Evolutionary conservation across 2,113 vertebrate species (phyloP).

Genomic region (Motacilla alba): DNA sequence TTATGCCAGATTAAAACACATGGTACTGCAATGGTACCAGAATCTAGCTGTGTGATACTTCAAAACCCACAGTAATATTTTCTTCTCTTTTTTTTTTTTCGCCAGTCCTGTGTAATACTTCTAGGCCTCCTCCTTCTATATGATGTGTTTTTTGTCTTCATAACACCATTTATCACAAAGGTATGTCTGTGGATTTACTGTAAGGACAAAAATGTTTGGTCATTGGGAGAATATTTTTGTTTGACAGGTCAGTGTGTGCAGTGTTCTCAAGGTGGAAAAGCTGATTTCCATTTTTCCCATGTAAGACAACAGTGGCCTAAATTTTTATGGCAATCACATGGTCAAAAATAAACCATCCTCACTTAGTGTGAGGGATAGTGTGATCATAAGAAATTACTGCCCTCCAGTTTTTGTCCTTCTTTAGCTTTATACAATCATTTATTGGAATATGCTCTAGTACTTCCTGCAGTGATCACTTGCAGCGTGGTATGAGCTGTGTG

Average conservation of each 20-base stretch:
- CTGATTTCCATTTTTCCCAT: background rate
- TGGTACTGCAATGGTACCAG: background rate
- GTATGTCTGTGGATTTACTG: constrained; percentile 68
- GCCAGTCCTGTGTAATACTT: constrained; percentile 92
- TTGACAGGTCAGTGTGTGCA: background rate
- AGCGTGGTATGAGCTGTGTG: background rate
- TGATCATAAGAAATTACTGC: background rate
- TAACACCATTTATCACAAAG: constrained; percentile 95
- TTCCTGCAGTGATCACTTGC: background rate
- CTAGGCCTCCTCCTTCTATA: constrained; percentile 92
- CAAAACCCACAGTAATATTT: background rate
- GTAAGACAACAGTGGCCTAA: background rate
- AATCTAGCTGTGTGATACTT: background rate
- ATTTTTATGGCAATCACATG: background rate
- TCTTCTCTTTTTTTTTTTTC: background rate
- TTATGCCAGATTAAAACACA: background rate
- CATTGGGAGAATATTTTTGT: background rate
- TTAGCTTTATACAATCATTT: background rate
- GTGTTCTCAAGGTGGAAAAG: background rate
- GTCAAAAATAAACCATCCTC: background rate
- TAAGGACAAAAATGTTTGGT: background rate
- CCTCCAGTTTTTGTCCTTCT: background rate
- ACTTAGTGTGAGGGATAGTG: background rate
- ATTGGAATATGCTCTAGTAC: background rate
- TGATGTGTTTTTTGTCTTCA: constrained; percentile 98